Evolutionary conservation across 1,140 invertebrate species (phyloP).

Genomic region (Drosophila prosaltans): DNA sequence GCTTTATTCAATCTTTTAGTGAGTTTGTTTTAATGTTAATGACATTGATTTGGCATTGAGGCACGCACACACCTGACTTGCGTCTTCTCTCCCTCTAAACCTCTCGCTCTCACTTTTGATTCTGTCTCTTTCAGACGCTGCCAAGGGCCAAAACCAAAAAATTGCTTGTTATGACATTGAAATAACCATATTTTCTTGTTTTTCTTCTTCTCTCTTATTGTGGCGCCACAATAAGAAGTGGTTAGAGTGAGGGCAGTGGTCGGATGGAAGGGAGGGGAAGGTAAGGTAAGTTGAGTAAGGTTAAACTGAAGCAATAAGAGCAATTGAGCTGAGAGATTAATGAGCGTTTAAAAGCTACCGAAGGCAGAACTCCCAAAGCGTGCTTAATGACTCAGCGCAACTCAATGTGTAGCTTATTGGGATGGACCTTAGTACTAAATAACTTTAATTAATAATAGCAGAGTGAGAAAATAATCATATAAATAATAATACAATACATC

Average conservation of each 20-base stretch:
- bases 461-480: background rate
- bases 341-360: conserved; percentile 23
- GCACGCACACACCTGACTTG: conserved; percentile 41
- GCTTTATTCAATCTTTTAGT: conserved; percentile 78
- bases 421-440: conserved; percentile 25
- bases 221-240: conserved; percentile 44
- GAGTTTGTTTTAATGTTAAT: conserved; percentile 79
- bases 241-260: conserved; percentile 35
- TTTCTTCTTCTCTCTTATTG: conserved; percentile 30
- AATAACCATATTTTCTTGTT: conserved; percentile 41
- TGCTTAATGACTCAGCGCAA: conserved; percentile 37
- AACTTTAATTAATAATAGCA: background rate
- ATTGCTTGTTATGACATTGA: conserved; percentile 65
- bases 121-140: conserved; percentile 6
- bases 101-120: conserved; percentile 17
- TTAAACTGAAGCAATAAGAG: conserved; percentile 29
- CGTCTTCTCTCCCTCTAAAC: conserved; percentile 22
- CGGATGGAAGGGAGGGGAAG: too few species aligned
- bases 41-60: conserved; percentile 80
- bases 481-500: background rate
- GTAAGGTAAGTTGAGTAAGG: conserved; percentile 28
- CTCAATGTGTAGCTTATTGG: conserved; percentile 9
- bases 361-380: conserved; percentile 36
- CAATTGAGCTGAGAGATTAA: conserved; percentile 43
- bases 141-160: conserved; percentile 59